These are phyloP conservation scores for Leptatherina wallacei DNA, from an alignment of 2,797 vertebrate species.

Conservation along the genomic window DNA sequence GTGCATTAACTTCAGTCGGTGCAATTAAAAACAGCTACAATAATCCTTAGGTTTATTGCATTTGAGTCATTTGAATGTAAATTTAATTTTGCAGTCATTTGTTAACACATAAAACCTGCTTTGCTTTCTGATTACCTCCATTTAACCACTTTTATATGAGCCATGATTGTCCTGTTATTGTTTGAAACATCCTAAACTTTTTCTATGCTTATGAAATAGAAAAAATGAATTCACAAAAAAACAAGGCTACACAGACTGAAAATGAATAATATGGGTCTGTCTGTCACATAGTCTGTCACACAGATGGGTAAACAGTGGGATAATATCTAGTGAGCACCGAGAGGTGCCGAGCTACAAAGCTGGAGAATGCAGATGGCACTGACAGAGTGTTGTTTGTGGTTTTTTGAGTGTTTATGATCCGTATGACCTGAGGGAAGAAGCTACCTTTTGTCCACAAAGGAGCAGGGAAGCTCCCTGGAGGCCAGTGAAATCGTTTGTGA, in stretches of 20 bases:
- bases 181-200: too few relatives aligned
- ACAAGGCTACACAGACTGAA: too few relatives aligned
- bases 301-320: neutral
- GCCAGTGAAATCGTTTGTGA: neutral
- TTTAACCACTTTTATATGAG: too few relatives aligned
- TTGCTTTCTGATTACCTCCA: too few relatives aligned
- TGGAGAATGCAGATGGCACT: neutral
- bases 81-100: too few relatives aligned
- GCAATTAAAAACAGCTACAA: constrained; percentile 6
- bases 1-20: neutral
- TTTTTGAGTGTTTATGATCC: neutral
- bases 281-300: too few relatives aligned
- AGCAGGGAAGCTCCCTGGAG: neutral
- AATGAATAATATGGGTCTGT: too few relatives aligned
- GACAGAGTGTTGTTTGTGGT: neutral
- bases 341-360: neutral
- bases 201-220: too few relatives aligned
- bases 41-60: neutral
- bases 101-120: too few relatives aligned
- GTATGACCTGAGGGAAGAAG: neutral
- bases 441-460: neutral
- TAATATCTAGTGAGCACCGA: neutral
- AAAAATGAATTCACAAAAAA: too few relatives aligned
- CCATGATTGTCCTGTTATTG: too few relatives aligned
- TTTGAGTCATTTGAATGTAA: too few relatives aligned